Base-by-base conservation (phyloP, 2,113 vertebrate genomes). In the Lethenteron reissneri region DNA sequence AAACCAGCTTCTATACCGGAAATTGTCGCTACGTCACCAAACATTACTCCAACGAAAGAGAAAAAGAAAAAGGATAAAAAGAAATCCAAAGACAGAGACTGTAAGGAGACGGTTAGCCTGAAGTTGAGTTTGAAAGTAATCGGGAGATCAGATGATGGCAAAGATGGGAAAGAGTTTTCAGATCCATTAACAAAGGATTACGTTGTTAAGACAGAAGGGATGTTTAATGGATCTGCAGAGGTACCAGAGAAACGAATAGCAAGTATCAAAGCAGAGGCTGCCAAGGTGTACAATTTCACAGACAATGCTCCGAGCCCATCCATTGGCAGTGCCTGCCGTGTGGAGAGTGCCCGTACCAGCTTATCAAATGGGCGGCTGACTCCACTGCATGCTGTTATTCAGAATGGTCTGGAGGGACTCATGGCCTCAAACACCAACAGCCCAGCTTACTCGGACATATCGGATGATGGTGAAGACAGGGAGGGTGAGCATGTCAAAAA, bases 31-130 rank as follows among this genome's bases (percentile, higher is more conserved):
- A 81, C 85, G 75, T 95, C 83, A 79, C 90, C 89, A 57, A 79
- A 85, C 57, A 78, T 92, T 74, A 85, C 84, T 56, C 86, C 84
- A 76, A 85, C 88, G 75, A 95, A 97, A 84, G 94, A 96, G 78
- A 99, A 99, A 80, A 99, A 99, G 77, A 99, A 96, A 80, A 99
- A 96, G 75, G 92, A 99, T 75, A 96, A 97, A 81, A 99, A 97
- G 81, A n/a, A 21, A 17, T 68, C 64, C 25, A 68, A 97, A 95
- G 80, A 97, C 96, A 74, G 84, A 90, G 73, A 72, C 79, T 76
- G 73, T 13, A 97, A 95, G 78, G 94, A 99, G 68, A 83, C 80
- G 2, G 92, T 92, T 79, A 95, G 85, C 72, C 89, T 90, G 62
- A 85, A 92, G 77, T 86, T 68, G 64, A 68, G 64, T 11, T 68